These are phyloP conservation scores for Strix aluco DNA, from an alignment of 2,113 vertebrate genomes.

Conservation along the genomic window DNA sequence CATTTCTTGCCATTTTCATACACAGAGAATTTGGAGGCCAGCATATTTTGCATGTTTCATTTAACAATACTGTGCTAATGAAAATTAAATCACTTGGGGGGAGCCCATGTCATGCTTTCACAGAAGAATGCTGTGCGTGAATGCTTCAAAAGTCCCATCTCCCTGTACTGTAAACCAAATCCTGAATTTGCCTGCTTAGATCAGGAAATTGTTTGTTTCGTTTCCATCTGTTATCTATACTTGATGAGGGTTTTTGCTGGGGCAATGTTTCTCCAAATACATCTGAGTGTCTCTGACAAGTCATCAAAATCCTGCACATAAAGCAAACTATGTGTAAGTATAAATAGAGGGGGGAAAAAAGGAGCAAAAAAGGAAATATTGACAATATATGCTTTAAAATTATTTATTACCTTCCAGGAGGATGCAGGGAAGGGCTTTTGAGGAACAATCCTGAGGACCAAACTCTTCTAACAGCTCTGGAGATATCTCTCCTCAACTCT, in stretches of 20 bases:
- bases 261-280: conserved; percentile 34
- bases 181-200: conserved; percentile 22
- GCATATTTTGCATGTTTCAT: neutral
- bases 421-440: neutral
- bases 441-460: neutral
- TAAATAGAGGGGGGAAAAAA: neutral
- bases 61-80: conserved; percentile 16
- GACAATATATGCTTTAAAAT: neutral
- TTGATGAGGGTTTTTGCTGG: conserved; percentile 23
- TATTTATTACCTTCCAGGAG: neutral
- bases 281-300: conserved; percentile 16
- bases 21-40: neutral
- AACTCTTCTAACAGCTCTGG: neutral
- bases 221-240: conserved; percentile 39
- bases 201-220: neutral
- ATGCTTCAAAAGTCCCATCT: neutral
- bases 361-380: neutral
- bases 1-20: conserved; percentile 4
- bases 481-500: neutral
- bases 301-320: conserved; percentile 5
- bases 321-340: conserved; percentile 2
- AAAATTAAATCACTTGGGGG: conserved; percentile 1
- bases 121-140: neutral
- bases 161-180: neutral
- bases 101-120: neutral